These are phyloP conservation scores for Dolichoris vasculosae DNA, from an alignment of 1,140 invertebrate genomes.

Conservation along the genomic window DNA sequence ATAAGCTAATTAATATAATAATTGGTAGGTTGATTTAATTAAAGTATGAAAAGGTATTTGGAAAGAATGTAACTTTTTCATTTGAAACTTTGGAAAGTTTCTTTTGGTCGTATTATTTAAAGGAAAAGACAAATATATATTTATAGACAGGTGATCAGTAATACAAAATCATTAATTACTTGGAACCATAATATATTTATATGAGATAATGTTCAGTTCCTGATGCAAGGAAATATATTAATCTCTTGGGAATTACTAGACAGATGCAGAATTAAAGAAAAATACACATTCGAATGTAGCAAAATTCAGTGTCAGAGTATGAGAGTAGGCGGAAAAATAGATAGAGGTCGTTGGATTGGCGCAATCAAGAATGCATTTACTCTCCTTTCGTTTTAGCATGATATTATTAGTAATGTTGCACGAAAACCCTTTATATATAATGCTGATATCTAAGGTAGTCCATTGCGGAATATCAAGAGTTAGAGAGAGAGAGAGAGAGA, in stretches of 20 bases:
- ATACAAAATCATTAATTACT: background rate
- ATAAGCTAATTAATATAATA: too few relatives aligned
- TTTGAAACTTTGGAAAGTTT: background rate
- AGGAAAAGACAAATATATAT: background rate
- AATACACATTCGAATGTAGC: background rate
- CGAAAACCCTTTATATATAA: slow-evolving; percentile 24
- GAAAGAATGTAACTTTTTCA: background rate
- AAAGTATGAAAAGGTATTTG: background rate
- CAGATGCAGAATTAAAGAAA: background rate
- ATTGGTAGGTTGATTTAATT: too few relatives aligned
- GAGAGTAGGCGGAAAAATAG: background rate
- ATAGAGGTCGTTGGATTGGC: slow-evolving; percentile 32
- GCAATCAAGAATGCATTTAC: slow-evolving; percentile 40
- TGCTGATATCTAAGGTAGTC: background rate
- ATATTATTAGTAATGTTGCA: background rate
- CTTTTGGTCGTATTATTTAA: background rate
- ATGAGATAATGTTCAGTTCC: background rate
- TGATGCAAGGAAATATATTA: background rate
- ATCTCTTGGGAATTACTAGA: background rate
- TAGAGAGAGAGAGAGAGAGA: background rate
- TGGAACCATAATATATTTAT: background rate
- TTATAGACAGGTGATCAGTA: background rate
- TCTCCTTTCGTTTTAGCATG: background rate
- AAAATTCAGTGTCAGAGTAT: background rate
- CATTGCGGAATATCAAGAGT: background rate